Percentiles rank a stretch among this genome's conserved stretches.
These are phyloP conservation scores for Andrena bicolor DNA, from an alignment of 2,888 invertebrate genomes.

Conservation along the genomic window DNA sequence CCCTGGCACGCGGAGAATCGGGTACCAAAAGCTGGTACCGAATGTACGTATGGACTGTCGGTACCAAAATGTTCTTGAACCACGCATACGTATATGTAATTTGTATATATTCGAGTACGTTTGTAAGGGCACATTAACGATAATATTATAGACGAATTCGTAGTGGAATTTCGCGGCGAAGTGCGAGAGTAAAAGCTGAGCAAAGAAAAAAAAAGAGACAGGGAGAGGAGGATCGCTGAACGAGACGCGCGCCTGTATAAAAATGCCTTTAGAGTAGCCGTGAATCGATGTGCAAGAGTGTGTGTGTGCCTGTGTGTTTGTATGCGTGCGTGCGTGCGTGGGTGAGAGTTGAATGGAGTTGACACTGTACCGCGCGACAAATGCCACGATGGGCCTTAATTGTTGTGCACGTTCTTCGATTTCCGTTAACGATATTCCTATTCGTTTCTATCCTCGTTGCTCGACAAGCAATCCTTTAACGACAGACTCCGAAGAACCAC, in stretches of 20 bases:
- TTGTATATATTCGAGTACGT: conserved; percentile 78
- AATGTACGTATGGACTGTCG: conserved; percentile 9
- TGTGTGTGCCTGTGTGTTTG: conserved; percentile 16
- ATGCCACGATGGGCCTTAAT: conserved; percentile 71
- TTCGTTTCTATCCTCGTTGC: conserved; percentile 36
- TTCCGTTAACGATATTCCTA: conserved; percentile 60
- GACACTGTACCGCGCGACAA: conserved; percentile 37
- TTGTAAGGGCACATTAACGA: conserved; percentile 73
- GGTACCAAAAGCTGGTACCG: not conserved
- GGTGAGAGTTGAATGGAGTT: conserved; percentile 43
- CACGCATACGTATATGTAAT: conserved; percentile 67
- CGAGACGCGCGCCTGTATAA: conserved; percentile 44
- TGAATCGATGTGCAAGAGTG: conserved; percentile 35
- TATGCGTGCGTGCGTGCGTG: conserved; percentile 11
- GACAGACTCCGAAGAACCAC: not conserved
- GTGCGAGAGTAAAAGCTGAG: conserved; percentile 10
- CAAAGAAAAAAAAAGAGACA: not conserved
- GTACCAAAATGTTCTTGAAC: conserved; percentile 53
- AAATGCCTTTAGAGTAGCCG: conserved; percentile 64
- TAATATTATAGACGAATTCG: conserved; percentile 63
- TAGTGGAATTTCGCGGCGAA: conserved; percentile 47
- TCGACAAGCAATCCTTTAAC: not conserved
- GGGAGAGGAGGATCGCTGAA: conserved; percentile 6
- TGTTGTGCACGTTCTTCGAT: conserved; percentile 59
- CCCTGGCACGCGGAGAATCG: not conserved